Conservation (phyloP, 1,140 invertebrate species). For the Diabrotica undecimpunctata region DNA sequence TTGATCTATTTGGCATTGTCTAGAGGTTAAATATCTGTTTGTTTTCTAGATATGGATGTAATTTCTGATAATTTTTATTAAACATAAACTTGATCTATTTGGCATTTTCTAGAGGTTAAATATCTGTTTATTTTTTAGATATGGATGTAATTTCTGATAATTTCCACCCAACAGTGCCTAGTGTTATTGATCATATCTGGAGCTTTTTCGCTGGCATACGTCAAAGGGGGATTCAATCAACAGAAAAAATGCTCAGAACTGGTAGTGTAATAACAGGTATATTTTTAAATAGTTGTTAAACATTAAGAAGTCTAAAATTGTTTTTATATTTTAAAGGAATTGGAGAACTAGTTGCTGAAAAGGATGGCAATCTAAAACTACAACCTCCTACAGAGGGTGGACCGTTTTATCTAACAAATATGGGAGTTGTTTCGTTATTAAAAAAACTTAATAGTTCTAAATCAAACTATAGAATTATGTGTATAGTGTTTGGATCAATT, state of each 20-base stretch:
- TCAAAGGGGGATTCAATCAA: constrained; percentile 72
- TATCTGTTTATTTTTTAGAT: constrained; percentile 46
- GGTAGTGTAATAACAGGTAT: constrained; percentile 66
- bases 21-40: too few relatives aligned
- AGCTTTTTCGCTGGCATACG: constrained; percentile 72
- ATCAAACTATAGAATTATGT: constrained; percentile 60
- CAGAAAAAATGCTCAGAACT: constrained; percentile 73
- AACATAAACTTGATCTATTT: neutral
- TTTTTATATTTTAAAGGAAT: constrained; percentile 48
- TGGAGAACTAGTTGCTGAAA: constrained; percentile 60
- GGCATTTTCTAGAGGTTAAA: too few relatives aligned
- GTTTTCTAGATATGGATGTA: constrained; percentile 62
- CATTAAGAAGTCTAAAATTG: neutral
- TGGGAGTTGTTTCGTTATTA: constrained; percentile 42
- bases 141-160: constrained; percentile 73
- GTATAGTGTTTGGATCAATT: constrained; percentile 64
- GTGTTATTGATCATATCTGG: constrained; percentile 73
- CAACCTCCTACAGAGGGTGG: constrained; percentile 65
- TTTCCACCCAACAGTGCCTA: constrained; percentile 68
- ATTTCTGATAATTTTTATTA: constrained; percentile 74
- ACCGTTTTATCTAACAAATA: constrained; percentile 68
- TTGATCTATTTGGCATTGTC: neutral
- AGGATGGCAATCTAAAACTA: constrained; percentile 57
- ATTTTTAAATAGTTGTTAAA: neutral
- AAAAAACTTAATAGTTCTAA: constrained; percentile 66